A percentile compares a stretch with the other conserved stretches of the same genome.
Conservation (phyloP, 2,888 invertebrate species). For the Lapara coniferarum region DNA sequence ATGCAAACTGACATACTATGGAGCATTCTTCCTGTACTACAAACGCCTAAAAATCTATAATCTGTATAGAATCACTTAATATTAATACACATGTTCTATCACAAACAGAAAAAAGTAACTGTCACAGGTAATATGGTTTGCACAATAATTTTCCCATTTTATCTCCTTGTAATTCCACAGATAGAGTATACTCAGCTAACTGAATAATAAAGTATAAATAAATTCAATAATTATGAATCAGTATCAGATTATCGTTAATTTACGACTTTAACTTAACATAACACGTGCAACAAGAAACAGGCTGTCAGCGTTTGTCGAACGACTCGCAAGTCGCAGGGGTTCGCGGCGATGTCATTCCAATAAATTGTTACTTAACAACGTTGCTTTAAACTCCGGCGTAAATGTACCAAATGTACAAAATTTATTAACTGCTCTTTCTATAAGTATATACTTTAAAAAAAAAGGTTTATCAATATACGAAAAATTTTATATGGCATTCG, state of each 20-base stretch:
- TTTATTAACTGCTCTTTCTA: no score
- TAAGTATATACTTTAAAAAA: no score
- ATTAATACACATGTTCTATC: neutral
- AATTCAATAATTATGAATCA: conserved; percentile 37
- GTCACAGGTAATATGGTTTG: conserved; percentile 11
- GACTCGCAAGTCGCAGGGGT: conserved; percentile 14
- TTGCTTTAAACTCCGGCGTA: conserved; percentile 2
- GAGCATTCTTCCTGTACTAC: no score
- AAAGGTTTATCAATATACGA: no score
- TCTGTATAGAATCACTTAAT: neutral
- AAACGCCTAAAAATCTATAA: neutral
- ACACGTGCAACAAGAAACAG: conserved; percentile 46
- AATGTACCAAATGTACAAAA: neutral
- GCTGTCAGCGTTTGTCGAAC: conserved; percentile 28
- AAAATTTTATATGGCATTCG: no score
- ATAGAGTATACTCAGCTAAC: conserved; percentile 30
- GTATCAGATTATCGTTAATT: conserved; percentile 39
- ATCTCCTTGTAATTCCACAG: conserved; percentile 22
- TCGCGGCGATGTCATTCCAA: conserved; percentile 15
- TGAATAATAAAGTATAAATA: conserved; percentile 41
- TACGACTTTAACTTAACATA: conserved; percentile 44
- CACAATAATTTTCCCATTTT: conserved; percentile 25
- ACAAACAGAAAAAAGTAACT: neutral
- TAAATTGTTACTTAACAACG: conserved; percentile 29
- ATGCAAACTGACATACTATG: no score